Evolutionary conservation across 2,113 vertebrate species (phyloP), one percentile per base, ranked within the genome.

Genomic region (Indicator indicator): DNA sequence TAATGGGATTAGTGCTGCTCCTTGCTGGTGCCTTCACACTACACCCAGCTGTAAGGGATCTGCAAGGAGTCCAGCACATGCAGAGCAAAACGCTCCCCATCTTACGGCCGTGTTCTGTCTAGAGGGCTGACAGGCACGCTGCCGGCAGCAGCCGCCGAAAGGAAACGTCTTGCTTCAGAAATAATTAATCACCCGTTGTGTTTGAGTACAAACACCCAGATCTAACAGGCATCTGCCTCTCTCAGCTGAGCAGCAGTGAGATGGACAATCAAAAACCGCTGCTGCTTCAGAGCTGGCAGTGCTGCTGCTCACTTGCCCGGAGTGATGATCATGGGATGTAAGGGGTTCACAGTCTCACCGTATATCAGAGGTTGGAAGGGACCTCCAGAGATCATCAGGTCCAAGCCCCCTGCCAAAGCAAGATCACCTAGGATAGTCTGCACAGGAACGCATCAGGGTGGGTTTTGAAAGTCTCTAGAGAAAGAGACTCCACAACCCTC

Each of bases 1-100:
- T 54, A 73, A 59, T 6, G 86, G 59, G 42, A 77, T 91, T 9
- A 67, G 6, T 1, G 3, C 90, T 69, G 67, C 63, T 90, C 88
- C 11, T 2, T 2, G 42, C 58, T 0, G 1, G 38, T 11, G 12
- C 0, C 4, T 18, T 40, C 67, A 36, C 67, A 27, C 56, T 3
- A 46, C 48, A 9, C 33, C 42, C 24, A 44, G 32, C 83, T 27
- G 44, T 2, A 73, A 55, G 0, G 2, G 28, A 28, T 13, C 86
- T 30, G 5, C 3, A 38, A 59, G 58, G 12, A 18, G 15, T 21
- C 36, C 58, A 2, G 21, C 7, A 9, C 24, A 11, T 38, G 11
- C 3, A 14, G 2, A 26, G 60, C 44, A 42, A 44, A 76, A 38
- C 0, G 20, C n/a, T 33, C 33, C 1, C 3, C 2, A 1, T 16